Conservation (phyloP, 2,113 vertebrate species). For the Urocolius indicus region DNA sequence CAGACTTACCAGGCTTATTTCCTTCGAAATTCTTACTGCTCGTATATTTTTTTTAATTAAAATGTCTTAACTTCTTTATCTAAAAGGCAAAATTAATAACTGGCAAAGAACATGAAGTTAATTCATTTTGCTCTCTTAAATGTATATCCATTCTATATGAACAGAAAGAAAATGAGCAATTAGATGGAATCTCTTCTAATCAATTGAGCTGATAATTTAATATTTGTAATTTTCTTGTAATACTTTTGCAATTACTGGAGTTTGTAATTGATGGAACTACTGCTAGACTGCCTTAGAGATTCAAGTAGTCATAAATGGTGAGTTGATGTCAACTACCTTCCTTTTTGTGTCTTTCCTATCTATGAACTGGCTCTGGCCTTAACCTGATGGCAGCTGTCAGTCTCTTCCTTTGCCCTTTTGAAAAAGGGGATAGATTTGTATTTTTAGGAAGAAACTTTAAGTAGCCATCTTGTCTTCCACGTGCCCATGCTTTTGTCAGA, state of each 20-base stretch:
- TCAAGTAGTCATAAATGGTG: not conserved
- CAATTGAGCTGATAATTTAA: not conserved
- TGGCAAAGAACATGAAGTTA: not conserved
- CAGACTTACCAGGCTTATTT: not conserved
- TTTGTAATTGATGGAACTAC: not conserved
- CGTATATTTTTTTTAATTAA: not conserved
- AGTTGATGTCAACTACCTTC: not conserved
- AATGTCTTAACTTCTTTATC: not conserved
- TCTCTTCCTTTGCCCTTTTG: not conserved
- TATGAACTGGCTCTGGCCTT: not conserved
- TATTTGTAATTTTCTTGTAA: not conserved
- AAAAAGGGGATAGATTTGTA: not conserved
- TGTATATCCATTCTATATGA: not conserved
- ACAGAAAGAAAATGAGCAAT: not conserved
- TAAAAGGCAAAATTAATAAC: not conserved
- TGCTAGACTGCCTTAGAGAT: not conserved
- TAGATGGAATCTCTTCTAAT: not conserved
- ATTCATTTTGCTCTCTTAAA: not conserved
- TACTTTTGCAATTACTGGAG: not conserved
- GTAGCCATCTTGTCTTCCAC: not conserved
- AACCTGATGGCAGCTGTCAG: not conserved
- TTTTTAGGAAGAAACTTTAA: not conserved
- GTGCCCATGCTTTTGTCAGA: not conserved
- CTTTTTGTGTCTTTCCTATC: not conserved
- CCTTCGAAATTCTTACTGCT: not conserved